Percentiles rank a stretch among this genome's conserved stretches.
Conservation (phyloP, 2,113 vertebrate genomes). For the Burhinus bistriatus region DNA sequence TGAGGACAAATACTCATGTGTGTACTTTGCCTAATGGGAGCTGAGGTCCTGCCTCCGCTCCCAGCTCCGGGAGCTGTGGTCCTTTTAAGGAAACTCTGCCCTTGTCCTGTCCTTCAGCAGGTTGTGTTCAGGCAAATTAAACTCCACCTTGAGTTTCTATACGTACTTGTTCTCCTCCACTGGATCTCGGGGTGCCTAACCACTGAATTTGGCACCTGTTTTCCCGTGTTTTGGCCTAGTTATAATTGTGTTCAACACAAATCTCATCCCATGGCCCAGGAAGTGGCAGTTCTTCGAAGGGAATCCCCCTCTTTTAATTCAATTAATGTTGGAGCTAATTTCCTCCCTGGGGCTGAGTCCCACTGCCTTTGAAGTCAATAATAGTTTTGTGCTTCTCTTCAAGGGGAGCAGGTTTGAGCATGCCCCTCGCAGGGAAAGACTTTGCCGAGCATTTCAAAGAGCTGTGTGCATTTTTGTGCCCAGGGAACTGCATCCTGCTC, state of each 20-base stretch:
- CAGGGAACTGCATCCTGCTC: not conserved
- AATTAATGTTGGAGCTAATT: conserved; percentile 40
- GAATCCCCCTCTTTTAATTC: conserved; percentile 44
- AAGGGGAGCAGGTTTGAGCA: not conserved
- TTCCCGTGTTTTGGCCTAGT: not conserved
- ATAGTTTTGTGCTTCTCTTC: not conserved
- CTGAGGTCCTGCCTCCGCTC: not conserved
- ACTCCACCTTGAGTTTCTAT: not conserved
- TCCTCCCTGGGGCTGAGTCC: conserved; percentile 18
- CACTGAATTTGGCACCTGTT: not conserved
- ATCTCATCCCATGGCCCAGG: not conserved
- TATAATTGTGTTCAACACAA: not conserved
- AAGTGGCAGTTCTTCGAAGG: conserved; percentile 40
- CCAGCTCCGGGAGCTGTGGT: not conserved
- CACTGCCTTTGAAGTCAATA: conserved; percentile 54
- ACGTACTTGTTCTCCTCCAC: not conserved
- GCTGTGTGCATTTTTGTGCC: not conserved
- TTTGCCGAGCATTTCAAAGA: conserved; percentile 35
- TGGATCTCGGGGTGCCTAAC: not conserved
- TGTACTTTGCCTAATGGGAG: not conserved
- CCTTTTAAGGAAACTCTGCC: not conserved
- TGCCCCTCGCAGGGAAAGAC: not conserved
- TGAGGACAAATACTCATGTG: rapidly evolving
- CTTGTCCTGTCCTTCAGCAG: not conserved
- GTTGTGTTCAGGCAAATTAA: not conserved